Conservation (phyloP, 2,797 vertebrate genomes). For the Microchirus variegatus region DNA sequence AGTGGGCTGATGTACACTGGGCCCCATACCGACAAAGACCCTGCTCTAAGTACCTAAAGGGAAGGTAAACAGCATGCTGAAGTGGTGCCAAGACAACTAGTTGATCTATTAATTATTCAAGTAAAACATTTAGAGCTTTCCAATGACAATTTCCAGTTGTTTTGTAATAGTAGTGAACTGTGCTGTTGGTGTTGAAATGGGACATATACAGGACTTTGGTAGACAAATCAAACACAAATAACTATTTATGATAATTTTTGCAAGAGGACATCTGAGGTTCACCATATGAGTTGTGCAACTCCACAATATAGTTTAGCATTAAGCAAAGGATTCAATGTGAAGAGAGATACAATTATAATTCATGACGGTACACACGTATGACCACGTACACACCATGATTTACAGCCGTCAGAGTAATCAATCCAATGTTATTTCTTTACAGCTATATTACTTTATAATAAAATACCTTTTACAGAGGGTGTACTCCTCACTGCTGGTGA, state of each 20-base stretch:
- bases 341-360: neutral
- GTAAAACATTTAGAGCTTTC: neutral
- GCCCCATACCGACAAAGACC: conserved; percentile 97
- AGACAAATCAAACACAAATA: neutral
- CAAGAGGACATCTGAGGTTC: no score
- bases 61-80: conserved; percentile 18
- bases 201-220: no score
- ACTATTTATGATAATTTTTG: no score
- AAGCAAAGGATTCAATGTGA: neutral
- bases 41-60: conserved; percentile 93
- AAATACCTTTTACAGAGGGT: conserved; percentile 97
- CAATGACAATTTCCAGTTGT: neutral
- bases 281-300: no score
- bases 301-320: neutral
- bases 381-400: neutral
- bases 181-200: no score
- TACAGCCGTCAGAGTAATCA: neutral
- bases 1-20: conserved; percentile 98
- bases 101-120: neutral
- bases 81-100: neutral
- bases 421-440: neutral
- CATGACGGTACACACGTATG: no score
- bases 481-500: conserved; percentile 99
- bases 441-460: neutral
- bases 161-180: no score